Evolutionary conservation across 2,888 invertebrate species (phyloP), one percentile per base, ranked within the genome.

Genomic region (Lycophotia porphyrea): DNA sequence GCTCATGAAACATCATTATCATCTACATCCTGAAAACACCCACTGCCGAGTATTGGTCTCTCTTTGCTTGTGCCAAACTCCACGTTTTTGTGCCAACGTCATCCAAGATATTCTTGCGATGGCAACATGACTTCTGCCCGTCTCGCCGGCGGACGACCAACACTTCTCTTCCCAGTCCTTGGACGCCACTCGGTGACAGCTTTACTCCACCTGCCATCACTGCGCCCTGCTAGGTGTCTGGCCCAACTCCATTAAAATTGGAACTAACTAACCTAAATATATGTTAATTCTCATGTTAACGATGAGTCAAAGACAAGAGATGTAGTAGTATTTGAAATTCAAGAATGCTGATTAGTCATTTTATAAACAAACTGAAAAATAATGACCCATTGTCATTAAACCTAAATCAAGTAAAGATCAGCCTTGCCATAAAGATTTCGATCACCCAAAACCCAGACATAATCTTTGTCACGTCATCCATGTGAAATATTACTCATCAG

Each of bases 381-480:
- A 21, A 75, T 52, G 60, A 52, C 42, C 27, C 11, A 18, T 3
- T n/a, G 61, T 27, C 2, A 18, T 55, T 47, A 21, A 55, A 31
- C 55, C 39, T 49, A 36, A 27, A 63, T 76, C 13, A n/a, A 52
- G n/a, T 70, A 15, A 69, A 70, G 65, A 63, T 77, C 47, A 77
- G 7, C n/a, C 71, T 71, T 61, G 70, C 67, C 71, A 81, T 24
- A 31, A 63, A 64, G 72, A 81, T 69, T 82, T 55, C 67, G 73
- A 61, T 78, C 34, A 66, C 31, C 34, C 4, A 58, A 44, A 36
- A 68, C 18, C 21, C 24, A 27, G 39, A 49, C 9, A 18, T 72
- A 72, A 55, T 70, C 52, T 42, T 1, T 13, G 31, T 13, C 31
- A 34, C 31, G 36, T 74, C 42, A 61, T 58, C 9, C 15, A 1